Evolutionary conservation across 2,113 vertebrate genomes (phyloP), one percentile per base, ranked within the genome.

Genomic region (Gasterosteus aculeatus): DNA sequence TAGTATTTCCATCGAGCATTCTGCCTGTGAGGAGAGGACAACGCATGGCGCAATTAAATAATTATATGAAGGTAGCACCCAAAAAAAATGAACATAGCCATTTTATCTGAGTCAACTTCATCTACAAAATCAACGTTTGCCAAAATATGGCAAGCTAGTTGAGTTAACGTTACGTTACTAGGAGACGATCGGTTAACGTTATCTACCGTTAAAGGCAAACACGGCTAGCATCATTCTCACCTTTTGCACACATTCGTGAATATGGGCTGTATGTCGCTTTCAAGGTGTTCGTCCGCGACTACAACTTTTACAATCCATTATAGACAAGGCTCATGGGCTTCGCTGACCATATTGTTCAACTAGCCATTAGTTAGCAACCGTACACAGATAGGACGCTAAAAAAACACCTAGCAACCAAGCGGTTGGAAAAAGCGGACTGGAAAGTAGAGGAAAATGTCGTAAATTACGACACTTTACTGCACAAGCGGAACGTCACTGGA

Each of bases 281-380:
- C 22, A 26, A 15, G 1, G 19, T 9, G 0, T 71, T 56, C 12
- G 51, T 9, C 26, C n/a, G 3, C 6, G 67, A 3, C 5, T 54
- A 1, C 60, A 65, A 46, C 10, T 0, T 10, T 42, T 7, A 60
- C 0, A n/a, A 10, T 56, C 51, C 72, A 84, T 89, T 61, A 67
- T 53, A 3, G 2, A 8, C 10, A 3, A 22, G 5, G 2, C 7
- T 49, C 44, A 0, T n/a, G 2, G 4, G 46, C 44, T 54, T 77
- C 0, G 19, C 10, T n/a, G 53, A 16, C 3, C 14, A 18, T 46
- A 18, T 41, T 5, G 3, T 31, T 18, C 18, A 60, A 12, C n/a
- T 35, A 80, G 61, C 64, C 22, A 19, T 82, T 88, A 85, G 91
- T 77, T 92, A 83, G 90, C 90, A 94, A 93, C 93, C 35, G 75